Percentiles rank a stretch among this genome's conserved stretches.
These are phyloP conservation scores for Eubasilissa regina DNA, from an alignment of 1,140 invertebrate genomes.

Conservation along the genomic window DNA sequence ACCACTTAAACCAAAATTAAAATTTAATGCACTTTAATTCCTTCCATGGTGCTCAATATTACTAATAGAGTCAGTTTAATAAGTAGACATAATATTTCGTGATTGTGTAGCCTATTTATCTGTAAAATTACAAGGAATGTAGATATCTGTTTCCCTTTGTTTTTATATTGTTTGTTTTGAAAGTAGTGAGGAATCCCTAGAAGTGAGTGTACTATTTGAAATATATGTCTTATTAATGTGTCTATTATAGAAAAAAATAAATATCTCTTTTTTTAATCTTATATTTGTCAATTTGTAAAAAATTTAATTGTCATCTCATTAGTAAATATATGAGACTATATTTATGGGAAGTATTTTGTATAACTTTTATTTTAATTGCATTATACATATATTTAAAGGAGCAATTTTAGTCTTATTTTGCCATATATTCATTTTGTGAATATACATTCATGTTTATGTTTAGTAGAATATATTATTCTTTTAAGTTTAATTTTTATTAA, in stretches of 20 bases:
- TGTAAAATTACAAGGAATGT: constrained; percentile 41
- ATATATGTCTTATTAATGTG: neutral
- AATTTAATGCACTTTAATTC: constrained; percentile 67
- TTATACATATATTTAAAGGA: constrained; percentile 7
- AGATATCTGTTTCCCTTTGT: constrained; percentile 10
- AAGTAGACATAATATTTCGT: constrained; percentile 47
- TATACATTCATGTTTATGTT: constrained; percentile 40
- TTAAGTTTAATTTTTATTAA: constrained; percentile 19
- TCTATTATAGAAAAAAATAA: neutral
- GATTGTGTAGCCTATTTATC: constrained; percentile 55
- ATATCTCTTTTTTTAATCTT: neutral
- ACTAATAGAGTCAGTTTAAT: constrained; percentile 44
- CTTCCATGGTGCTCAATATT: constrained; percentile 70
- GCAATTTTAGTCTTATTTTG: constrained; percentile 43
- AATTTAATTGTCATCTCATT: constrained; percentile 5
- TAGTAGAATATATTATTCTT: constrained; percentile 46
- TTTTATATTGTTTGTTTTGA: neutral
- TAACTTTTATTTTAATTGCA: too few species aligned
- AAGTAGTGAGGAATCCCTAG: constrained; percentile 18
- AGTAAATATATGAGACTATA: neutral
- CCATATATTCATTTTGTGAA: constrained; percentile 49
- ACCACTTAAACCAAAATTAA: constrained; percentile 30
- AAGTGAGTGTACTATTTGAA: constrained; percentile 21
- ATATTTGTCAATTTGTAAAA: constrained; percentile 21
- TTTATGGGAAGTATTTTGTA: constrained; percentile 11